Evolutionary conservation across 2,888 invertebrate genomes (phyloP).

Genomic region (Xanthorhoe spadicearia): DNA sequence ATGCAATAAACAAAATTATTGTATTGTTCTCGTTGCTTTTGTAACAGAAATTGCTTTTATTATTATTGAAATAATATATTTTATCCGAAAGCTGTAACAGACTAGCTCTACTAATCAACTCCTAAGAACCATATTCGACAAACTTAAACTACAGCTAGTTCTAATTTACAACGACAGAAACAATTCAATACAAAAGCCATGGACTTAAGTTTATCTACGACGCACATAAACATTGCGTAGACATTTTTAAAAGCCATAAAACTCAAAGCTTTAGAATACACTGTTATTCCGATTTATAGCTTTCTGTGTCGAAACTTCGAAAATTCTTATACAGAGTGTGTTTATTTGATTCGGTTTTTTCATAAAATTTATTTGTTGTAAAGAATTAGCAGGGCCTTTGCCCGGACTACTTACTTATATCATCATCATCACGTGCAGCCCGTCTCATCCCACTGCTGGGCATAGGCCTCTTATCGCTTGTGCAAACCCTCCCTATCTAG

Average conservation of each 20-base stretch:
- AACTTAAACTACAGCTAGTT: neutral
- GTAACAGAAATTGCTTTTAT: neutral
- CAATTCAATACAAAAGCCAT: constrained; percentile 40
- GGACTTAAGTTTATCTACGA: constrained; percentile 41
- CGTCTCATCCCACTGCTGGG: too few relatives aligned
- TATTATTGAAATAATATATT: neutral
- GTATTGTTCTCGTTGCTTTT: neutral
- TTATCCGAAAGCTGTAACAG: too few relatives aligned
- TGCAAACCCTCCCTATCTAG: too few relatives aligned
- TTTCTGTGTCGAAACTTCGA: constrained; percentile 40
- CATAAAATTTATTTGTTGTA: too few relatives aligned
- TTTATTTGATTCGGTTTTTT: too few relatives aligned
- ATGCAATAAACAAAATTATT: neutral
- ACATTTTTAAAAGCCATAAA: constrained; percentile 69
- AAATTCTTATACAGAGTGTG: constrained; percentile 21
- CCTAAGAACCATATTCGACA: neutral
- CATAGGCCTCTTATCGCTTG: too few relatives aligned
- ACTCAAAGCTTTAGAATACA: constrained; percentile 53
- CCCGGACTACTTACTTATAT: too few relatives aligned
- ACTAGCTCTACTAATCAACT: neutral
- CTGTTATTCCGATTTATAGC: constrained; percentile 54
- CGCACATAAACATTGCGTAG: constrained; percentile 58
- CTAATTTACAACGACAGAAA: constrained; percentile 27
- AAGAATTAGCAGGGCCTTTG: too few relatives aligned
- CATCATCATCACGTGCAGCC: too few relatives aligned